Evolutionary conservation across 2,797 vertebrate genomes (phyloP).

Genomic region (Luscinia megarhynchos): DNA sequence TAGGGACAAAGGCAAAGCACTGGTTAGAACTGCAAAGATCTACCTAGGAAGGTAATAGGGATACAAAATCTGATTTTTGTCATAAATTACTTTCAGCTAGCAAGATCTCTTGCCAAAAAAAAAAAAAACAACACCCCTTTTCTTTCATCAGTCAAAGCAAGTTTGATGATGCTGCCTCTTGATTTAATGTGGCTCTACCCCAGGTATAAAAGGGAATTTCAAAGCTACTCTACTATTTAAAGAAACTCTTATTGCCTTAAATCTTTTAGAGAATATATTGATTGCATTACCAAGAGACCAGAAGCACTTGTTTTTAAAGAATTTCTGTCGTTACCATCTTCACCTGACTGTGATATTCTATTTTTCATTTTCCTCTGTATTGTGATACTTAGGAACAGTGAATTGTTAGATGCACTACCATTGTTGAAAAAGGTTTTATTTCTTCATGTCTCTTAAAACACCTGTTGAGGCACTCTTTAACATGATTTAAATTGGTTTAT

Average conservation of each 20-base stretch:
- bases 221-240: conserved; percentile 32
- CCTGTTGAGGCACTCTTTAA: background rate
- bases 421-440: background rate
- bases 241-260: conserved; percentile 1
- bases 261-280: conserved; percentile 11
- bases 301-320: background rate
- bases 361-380: background rate
- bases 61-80: background rate
- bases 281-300: conserved; percentile 13
- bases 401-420: background rate
- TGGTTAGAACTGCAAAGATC: background rate
- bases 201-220: conserved; percentile 20
- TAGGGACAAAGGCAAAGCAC: background rate
- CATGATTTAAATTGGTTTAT: background rate
- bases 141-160: background rate
- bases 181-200: conserved; percentile 8
- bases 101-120: background rate
- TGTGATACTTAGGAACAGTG: background rate
- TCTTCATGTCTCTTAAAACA: background rate
- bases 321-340: background rate
- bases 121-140: background rate
- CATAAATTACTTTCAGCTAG: background rate
- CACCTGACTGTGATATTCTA: background rate
- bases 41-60: background rate
- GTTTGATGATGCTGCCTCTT: background rate